phyloP scores from a whole-genome alignment of 2,888 invertebrate species.

The Agrotis segetum region DNA sequence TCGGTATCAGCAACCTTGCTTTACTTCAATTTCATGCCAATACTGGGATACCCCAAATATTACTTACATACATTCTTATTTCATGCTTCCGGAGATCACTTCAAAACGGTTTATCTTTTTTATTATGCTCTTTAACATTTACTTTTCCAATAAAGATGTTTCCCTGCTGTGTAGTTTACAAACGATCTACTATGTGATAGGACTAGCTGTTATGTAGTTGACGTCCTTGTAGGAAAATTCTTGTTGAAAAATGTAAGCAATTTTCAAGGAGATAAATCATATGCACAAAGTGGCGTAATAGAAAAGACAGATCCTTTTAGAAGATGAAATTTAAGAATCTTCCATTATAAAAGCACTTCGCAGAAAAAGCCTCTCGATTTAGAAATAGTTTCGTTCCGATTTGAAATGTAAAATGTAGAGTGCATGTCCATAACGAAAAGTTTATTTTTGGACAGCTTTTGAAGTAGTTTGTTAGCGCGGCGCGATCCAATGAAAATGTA shows the following conservation, averaged over 20 bases:
- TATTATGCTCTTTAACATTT: conserved; percentile 29
- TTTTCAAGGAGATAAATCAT: conserved; percentile 57
- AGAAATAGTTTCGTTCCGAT: conserved; percentile 21
- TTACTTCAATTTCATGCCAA: conserved; percentile 51
- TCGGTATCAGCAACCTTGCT: conserved; percentile 61
- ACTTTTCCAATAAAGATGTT: conserved; percentile 36
- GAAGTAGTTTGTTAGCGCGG: conserved; percentile 49
- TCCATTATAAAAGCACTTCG: conserved; percentile 36
- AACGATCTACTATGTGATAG: conserved; percentile 21
- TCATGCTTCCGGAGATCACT: conserved; percentile 31
- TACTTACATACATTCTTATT: conserved; percentile 27
- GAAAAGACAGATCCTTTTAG: conserved; percentile 55
- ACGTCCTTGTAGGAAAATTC: conserved; percentile 36
- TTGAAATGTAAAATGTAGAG: conserved; percentile 31
- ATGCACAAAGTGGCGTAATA: conserved; percentile 50
- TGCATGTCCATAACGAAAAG: conserved; percentile 24
- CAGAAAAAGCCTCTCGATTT: conserved; percentile 40
- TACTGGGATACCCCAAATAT: conserved; percentile 56
- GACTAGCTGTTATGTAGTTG: conserved; percentile 23
- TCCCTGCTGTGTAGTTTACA: conserved; percentile 36
- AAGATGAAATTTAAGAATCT: conserved; percentile 52
- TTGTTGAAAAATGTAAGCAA: conserved; percentile 57
- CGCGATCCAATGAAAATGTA: conserved; percentile 55
- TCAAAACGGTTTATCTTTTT: conserved; percentile 18
- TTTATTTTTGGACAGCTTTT: conserved; percentile 40